Evolutionary conservation across 2,797 vertebrate genomes (phyloP).

Genomic region (Alfaro cultratus): DNA sequence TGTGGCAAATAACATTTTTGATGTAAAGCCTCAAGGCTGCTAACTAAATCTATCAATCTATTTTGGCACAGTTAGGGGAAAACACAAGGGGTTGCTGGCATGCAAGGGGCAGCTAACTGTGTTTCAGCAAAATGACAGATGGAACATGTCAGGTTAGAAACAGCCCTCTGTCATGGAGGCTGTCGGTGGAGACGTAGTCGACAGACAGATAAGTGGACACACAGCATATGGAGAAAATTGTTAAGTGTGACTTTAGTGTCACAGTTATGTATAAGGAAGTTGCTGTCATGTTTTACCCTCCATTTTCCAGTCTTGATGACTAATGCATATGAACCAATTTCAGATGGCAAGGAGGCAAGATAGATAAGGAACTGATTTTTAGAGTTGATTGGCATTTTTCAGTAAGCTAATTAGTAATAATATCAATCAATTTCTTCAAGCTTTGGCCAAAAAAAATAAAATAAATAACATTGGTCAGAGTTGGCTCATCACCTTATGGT

Average conservation of each 20-base stretch:
- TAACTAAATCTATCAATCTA: background rate
- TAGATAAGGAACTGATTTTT: background rate
- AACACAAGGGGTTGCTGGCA: background rate
- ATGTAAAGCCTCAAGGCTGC: background rate
- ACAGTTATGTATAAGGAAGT: background rate
- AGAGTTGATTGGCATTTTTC: background rate
- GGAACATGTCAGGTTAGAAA: background rate
- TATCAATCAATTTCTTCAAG: background rate
- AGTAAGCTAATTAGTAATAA: background rate
- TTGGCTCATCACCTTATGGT: background rate
- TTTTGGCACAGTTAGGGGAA: background rate
- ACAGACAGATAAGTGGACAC: background rate
- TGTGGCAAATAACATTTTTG: background rate
- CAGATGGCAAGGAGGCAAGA: background rate
- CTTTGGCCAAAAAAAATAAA: background rate
- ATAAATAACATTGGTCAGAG: background rate
- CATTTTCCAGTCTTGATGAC: background rate
- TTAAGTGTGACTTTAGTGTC: background rate
- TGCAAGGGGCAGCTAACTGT: background rate
- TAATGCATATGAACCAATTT: background rate
- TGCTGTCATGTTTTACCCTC: background rate
- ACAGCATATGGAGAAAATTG: background rate
- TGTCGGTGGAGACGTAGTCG: background rate
- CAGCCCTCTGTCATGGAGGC: background rate
- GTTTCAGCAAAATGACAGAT: slow-evolving; percentile 1